These are phyloP conservation scores for Leptothorax acervorum DNA, from an alignment of 2,888 invertebrate species.

Conservation along the genomic window DNA sequence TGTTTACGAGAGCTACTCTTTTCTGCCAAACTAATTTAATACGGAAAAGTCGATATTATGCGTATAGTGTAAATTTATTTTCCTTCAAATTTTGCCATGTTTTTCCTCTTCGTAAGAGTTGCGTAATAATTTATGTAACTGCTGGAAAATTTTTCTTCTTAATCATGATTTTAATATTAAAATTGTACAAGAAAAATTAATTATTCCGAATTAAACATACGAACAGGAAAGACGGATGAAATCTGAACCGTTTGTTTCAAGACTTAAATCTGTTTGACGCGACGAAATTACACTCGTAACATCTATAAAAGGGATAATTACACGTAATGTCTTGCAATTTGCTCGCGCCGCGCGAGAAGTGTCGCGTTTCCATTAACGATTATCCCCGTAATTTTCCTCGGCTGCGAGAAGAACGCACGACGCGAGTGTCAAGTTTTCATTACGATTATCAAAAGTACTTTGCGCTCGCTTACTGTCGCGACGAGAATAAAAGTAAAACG, in stretches of 20 bases:
- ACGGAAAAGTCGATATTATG: slow-evolving; percentile 7
- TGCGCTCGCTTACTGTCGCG: slow-evolving; percentile 24
- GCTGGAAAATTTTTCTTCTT: neutral
- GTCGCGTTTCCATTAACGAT: slow-evolving; percentile 45
- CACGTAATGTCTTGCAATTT: slow-evolving; percentile 21
- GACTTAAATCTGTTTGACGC: slow-evolving; percentile 23
- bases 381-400: slow-evolving; percentile 33
- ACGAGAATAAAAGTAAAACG: slow-evolving; percentile 45
- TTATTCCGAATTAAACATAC: neutral
- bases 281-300: slow-evolving; percentile 24
- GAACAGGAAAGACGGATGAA: neutral
- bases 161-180: neutral
- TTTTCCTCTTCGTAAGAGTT: neutral
- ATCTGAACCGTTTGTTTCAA: neutral
- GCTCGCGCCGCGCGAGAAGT: neutral
- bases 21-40: slow-evolving; percentile 50
- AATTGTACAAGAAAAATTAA: slow-evolving; percentile 26
- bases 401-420: slow-evolving; percentile 20
- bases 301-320: slow-evolving; percentile 30
- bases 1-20: slow-evolving; percentile 68
- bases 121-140: neutral
- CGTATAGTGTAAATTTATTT: slow-evolving; percentile 1
- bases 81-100: neutral
- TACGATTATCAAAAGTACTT: slow-evolving; percentile 53
- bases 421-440: slow-evolving; percentile 47